Evolutionary conservation across 2,888 invertebrate species (phyloP).

Genomic region (Amblyteles armatorius): DNA sequence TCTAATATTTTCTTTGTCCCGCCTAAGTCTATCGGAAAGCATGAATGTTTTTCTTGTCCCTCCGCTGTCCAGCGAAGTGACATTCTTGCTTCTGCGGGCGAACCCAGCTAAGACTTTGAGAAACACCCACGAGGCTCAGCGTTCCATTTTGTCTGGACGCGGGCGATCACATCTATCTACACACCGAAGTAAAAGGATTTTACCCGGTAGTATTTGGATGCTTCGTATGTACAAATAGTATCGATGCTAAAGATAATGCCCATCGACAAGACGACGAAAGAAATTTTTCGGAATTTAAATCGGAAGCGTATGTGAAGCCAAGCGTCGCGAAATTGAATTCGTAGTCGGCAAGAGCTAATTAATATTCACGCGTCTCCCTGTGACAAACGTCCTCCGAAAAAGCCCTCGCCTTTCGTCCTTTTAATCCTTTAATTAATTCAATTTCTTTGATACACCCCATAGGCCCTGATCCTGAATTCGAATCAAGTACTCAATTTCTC

Average conservation of each 20-base stretch:
- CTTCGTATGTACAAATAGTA: not conserved
- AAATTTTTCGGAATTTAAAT: not conserved
- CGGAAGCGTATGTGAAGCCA: not conserved
- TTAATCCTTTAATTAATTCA: constrained; percentile 76
- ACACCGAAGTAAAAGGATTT: not conserved
- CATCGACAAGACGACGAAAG: not conserved
- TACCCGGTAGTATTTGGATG: not conserved
- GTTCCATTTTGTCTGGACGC: not conserved
- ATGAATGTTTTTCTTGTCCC: constrained; percentile 63
- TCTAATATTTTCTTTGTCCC: constrained; percentile 63
- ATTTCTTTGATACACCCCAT: constrained; percentile 72
- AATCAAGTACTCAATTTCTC: constrained; percentile 68
- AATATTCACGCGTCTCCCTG: constrained; percentile 77
- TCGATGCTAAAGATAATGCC: not conserved
- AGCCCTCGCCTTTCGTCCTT: constrained; percentile 57
- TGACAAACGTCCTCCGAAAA: constrained; percentile 71
- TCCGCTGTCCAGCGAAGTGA: constrained; percentile 33
- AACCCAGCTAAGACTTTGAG: not conserved
- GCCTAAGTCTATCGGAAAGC: constrained; percentile 56
- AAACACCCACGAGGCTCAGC: not conserved
- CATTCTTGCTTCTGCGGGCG: constrained; percentile 25
- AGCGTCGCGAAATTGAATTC: not conserved
- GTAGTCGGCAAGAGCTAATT: constrained; percentile 73
- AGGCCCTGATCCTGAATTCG: constrained; percentile 33
- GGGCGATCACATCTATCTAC: not conserved